Evolutionary conservation across 2,797 vertebrate species (phyloP), one percentile per base, ranked within the genome.

Genomic region (Glyptemys insculpta): DNA sequence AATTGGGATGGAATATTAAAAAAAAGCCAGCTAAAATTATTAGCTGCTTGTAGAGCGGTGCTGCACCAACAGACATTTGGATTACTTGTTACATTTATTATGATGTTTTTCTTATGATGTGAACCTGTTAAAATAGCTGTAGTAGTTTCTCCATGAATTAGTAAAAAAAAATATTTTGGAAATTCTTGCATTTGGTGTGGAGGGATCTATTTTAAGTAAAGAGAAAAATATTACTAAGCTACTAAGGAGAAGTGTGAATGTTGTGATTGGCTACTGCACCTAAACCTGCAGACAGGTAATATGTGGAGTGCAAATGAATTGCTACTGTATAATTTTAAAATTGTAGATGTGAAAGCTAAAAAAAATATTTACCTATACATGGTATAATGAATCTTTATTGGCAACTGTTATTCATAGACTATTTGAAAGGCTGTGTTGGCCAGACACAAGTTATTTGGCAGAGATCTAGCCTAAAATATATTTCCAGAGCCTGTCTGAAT

Each of bases 391-490:
- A 98, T 98, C 97, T 96, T 97, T 97, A 96, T 96, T 95, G 97
- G 97, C 96, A 95, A 89, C 97, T 98, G 95, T 96, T 97, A 97
- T 97, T 98, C 96, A 95, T 86, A 97, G 97, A 96, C 96, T 94
- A 72, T 98, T 98, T 98, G 96, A 97, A 97, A 98, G 97, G 95
- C 95, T 74, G 92, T 97, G 72, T 96, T 98, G 97, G 98, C 98
- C 94, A 98, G 98, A 98, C 98, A 90, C 96, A 98, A 98, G 98
- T 97, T 97, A 96, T 94, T 98, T 98, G 98, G 98, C 98, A 98
- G 88, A 92, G 96, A 79, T 50, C 90, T 97, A 95, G 87, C 96
- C 97, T 97, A 98, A 97, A 97, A 97, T 98, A 97, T 98, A 98
- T 98, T 98, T 98, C 98, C 97, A 97, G 98, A 97, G 95, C 90